These are phyloP conservation scores for Pyxicephalus adspersus DNA, from an alignment of 2,113 vertebrate species.

Conservation along the genomic window DNA sequence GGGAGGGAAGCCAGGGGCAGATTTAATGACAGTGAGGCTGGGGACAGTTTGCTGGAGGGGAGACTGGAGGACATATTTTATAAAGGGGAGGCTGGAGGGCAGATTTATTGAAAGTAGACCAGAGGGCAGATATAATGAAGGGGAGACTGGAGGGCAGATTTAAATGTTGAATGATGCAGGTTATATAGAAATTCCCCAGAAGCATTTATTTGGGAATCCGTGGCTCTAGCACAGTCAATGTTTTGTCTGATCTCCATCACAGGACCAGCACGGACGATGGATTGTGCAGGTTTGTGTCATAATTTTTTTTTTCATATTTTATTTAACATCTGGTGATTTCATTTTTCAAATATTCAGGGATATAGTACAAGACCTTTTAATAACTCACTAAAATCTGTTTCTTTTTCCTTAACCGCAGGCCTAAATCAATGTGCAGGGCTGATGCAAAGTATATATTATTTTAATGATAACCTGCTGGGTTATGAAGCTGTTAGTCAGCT, in stretches of 20 bases:
- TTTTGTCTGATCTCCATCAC: neutral
- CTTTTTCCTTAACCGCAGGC: conserved; percentile 55
- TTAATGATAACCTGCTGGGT: conserved; percentile 56
- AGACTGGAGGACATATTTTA: too few relatives aligned
- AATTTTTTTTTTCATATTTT: conserved; percentile 24
- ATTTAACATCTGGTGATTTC: conserved; percentile 51
- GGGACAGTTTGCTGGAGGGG: too few relatives aligned
- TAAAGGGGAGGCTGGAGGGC: too few relatives aligned
- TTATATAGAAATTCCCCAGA: too few relatives aligned
- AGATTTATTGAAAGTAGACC: too few relatives aligned
- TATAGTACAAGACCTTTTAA: conserved; percentile 49
- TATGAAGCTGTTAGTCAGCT: conserved; percentile 54
- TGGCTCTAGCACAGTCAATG: neutral
- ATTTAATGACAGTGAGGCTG: too few relatives aligned
- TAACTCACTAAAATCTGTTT: conserved; percentile 55
- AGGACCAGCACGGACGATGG: conserved; percentile 5
- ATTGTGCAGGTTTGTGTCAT: conserved; percentile 46
- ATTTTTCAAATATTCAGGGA: conserved; percentile 53
- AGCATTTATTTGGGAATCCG: conserved; percentile 9
- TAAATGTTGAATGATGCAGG: too few relatives aligned
- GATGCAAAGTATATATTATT: conserved; percentile 56
- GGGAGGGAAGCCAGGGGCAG: too few relatives aligned
- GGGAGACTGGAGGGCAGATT: too few relatives aligned
- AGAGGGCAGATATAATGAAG: too few relatives aligned
- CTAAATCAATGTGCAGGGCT: conserved; percentile 55